Conservation (phyloP, 2,888 invertebrate genomes). For the Camptogramma bilineatum region DNA sequence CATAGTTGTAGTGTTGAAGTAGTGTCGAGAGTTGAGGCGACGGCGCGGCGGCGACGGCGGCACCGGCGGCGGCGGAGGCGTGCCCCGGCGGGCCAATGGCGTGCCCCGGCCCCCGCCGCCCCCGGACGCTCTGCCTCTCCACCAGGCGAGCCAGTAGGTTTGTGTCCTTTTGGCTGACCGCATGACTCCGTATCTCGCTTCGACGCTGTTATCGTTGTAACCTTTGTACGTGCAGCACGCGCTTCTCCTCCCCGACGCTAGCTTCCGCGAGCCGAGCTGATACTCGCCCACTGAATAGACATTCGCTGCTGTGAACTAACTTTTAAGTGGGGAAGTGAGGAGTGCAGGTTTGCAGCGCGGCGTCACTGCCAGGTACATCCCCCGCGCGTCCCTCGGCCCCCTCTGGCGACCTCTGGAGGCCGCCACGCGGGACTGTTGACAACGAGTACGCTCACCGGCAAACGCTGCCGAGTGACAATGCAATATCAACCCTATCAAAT, state of each 20-base stretch:
- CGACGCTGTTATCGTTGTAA: conserved; percentile 83
- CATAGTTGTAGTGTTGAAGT: conserved; percentile 61
- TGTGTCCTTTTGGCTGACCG: conserved; percentile 86
- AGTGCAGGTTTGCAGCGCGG: conserved; percentile 69
- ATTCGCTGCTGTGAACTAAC: conserved; percentile 68
- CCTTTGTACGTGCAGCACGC: conserved; percentile 79
- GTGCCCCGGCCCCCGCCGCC: conserved; percentile 73
- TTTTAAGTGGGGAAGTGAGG: conserved; percentile 69
- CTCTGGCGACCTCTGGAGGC: conserved; percentile 54
- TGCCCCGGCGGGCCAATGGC: conserved; percentile 81
- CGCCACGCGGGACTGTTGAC: conserved; percentile 62
- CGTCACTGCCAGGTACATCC: conserved; percentile 76
- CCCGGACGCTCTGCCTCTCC: conserved; percentile 68
- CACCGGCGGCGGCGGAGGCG: conserved; percentile 75
- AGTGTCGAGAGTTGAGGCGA: conserved; percentile 57
- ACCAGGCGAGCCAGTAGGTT: conserved; percentile 84
- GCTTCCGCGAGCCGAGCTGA: conserved; percentile 74
- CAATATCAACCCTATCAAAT: conserved; percentile 32
- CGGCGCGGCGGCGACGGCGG: conserved; percentile 62
- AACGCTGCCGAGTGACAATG: conserved; percentile 36
- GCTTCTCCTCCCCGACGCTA: conserved; percentile 73
- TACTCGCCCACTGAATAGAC: conserved; percentile 51
- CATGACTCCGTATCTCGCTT: conserved; percentile 86
- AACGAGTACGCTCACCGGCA: conserved; percentile 44
- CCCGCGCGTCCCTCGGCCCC: conserved; percentile 51